phyloP scores from a whole-genome alignment of 2,113 vertebrate species.

The Heteronetta atricapilla region DNA sequence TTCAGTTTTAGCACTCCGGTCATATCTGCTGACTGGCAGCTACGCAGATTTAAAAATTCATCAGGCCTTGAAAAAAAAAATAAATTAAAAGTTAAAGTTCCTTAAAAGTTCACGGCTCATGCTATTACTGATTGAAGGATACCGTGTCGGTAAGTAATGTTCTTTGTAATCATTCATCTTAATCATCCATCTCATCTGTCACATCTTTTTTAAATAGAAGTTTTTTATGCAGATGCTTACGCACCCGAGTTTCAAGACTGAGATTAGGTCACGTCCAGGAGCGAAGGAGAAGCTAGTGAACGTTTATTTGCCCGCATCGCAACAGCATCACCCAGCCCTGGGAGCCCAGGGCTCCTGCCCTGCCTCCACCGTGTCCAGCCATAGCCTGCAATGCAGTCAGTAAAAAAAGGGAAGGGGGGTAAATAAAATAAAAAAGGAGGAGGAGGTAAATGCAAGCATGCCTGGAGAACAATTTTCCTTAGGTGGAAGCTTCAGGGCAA shows the following conservation, averaged over 20 bases:
- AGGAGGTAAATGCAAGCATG: accelerated
- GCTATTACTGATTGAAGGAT: neutral
- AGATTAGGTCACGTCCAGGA: neutral
- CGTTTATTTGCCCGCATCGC: neutral
- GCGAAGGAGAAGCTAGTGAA: neutral
- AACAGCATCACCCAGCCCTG: too few relatives aligned
- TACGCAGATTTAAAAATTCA: conserved; percentile 11
- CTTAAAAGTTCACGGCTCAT: conserved; percentile 5
- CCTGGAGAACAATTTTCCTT: neutral
- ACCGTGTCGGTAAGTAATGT: neutral
- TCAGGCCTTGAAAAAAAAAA: neutral
- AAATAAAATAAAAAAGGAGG: neutral
- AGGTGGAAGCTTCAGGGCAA: neutral
- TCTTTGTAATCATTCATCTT: accelerated
- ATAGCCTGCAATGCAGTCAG: neutral
- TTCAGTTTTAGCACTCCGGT: neutral
- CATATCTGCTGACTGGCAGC: neutral
- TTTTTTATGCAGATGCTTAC: neutral
- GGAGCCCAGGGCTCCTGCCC: neutral
- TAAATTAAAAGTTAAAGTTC: conserved; percentile 18
- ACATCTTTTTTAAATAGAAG: neutral
- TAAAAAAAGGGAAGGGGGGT: neutral
- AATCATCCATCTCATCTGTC: neutral
- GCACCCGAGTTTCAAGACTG: neutral
- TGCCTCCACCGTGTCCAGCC: neutral